These are phyloP conservation scores for Lacerta agilis DNA, from an alignment of 2,797 vertebrate genomes.

Conservation along the genomic window DNA sequence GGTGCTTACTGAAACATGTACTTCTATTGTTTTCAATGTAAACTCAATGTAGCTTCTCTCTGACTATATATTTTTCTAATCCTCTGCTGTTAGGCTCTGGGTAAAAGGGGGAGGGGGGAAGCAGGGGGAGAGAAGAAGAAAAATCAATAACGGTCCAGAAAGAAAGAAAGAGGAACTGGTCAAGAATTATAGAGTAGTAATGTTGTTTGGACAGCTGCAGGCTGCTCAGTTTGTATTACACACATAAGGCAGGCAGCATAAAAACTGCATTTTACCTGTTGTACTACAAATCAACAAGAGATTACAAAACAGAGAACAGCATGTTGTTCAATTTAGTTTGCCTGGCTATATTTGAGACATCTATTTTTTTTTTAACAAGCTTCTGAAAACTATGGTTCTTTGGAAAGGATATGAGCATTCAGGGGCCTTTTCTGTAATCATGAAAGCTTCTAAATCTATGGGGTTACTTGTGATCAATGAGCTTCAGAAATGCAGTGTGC, in stretches of 20 bases:
- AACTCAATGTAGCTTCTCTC: slow-evolving; percentile 27
- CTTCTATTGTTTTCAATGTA: slow-evolving; percentile 20
- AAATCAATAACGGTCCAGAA: slow-evolving; percentile 43
- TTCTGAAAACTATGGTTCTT: slow-evolving; percentile 26
- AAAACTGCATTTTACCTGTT: slow-evolving; percentile 36
- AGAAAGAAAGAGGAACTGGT: slow-evolving; percentile 25
- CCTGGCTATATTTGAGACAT: slow-evolving; percentile 19
- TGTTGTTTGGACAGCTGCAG: slow-evolving; percentile 27
- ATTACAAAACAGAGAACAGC: slow-evolving; percentile 41
- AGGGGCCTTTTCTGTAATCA: slow-evolving; percentile 4
- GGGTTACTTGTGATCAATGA: background rate
- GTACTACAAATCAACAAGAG: slow-evolving; percentile 42
- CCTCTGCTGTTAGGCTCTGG: slow-evolving; percentile 23
- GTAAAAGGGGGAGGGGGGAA: background rate
- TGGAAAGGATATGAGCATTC: slow-evolving; percentile 27
- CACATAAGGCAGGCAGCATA: slow-evolving; percentile 8
- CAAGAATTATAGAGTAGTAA: slow-evolving; percentile 39
- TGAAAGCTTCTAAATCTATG: background rate
- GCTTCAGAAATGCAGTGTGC: background rate
- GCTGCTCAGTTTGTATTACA: background rate
- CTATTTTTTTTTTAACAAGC: slow-evolving; percentile 24
- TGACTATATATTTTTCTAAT: slow-evolving; percentile 38
- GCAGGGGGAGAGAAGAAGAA: background rate
- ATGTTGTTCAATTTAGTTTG: slow-evolving; percentile 34
- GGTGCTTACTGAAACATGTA: slow-evolving; percentile 23